Evolutionary conservation across 1,140 invertebrate species (phyloP).

Genomic region (Oscheius sp.): DNA sequence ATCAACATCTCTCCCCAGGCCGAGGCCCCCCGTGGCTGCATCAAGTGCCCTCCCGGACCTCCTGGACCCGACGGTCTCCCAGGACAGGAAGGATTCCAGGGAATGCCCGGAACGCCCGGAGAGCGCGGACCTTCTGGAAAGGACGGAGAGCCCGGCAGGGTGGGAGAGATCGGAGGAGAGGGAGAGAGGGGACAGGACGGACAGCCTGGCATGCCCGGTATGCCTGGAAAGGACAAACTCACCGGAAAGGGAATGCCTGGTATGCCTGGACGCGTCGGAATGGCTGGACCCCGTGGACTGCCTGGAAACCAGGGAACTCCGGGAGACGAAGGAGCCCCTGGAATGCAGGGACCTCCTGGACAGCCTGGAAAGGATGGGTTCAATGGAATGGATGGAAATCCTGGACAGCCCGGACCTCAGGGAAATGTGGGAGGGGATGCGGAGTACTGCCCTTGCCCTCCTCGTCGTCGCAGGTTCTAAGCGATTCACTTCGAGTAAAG

Average conservation of each 20-base stretch:
- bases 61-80: slow-evolving; percentile 25
- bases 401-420: slow-evolving; percentile 35
- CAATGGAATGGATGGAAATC: slow-evolving; percentile 33
- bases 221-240: slow-evolving; percentile 27
- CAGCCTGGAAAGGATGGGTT: slow-evolving; percentile 37
- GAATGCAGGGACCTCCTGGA: slow-evolving; percentile 38
- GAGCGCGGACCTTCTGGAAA: slow-evolving; percentile 28
- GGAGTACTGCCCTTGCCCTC: slow-evolving; percentile 35
- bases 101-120: slow-evolving; percentile 32
- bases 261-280: slow-evolving; percentile 34
- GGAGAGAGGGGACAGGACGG: slow-evolving; percentile 27
- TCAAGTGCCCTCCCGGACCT: slow-evolving; percentile 39
- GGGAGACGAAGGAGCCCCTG: slow-evolving; percentile 24
- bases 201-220: slow-evolving; percentile 33
- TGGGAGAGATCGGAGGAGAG: slow-evolving; percentile 34
- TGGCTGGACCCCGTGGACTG: slow-evolving; percentile 38
- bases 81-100: slow-evolving; percentile 36
- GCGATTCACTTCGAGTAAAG: too few relatives aligned
- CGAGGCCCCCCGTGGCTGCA: slow-evolving; percentile 32
- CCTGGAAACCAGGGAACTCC: slow-evolving; percentile 31
- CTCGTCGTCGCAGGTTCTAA: neutral
- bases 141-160: slow-evolving; percentile 26
- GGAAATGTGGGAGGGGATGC: slow-evolving; percentile 34
- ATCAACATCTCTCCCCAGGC: slow-evolving; percentile 14
- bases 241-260: slow-evolving; percentile 37